Percentiles rank a stretch among this genome's conserved stretches.
Evolutionary conservation across 2,797 vertebrate species (phyloP).

Genomic region (Catamblyrhynchus diadema): DNA sequence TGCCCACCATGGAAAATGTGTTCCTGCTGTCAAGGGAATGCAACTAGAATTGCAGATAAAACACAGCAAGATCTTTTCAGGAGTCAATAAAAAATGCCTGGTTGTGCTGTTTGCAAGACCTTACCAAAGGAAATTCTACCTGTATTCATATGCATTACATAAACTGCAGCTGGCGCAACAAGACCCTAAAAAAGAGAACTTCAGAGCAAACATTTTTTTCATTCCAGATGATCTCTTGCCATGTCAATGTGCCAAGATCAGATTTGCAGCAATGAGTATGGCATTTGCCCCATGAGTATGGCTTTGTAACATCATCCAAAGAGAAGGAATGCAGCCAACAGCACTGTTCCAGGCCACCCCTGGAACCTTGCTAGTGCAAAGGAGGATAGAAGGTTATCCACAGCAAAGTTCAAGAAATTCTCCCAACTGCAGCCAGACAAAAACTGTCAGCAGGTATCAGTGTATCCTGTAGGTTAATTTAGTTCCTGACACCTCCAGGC

Average conservation of each 20-base stretch:
- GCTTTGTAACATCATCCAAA: background rate
- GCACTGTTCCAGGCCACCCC: background rate
- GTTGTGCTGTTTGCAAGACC: background rate
- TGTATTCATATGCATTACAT: background rate
- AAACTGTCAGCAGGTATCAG: background rate
- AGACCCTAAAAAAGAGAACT: background rate
- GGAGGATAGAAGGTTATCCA: background rate
- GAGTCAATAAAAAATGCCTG: background rate
- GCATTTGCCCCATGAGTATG: background rate
- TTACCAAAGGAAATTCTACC: background rate
- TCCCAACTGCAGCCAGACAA: background rate
- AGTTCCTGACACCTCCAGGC: background rate
- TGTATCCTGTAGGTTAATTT: background rate
- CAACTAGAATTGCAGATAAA: background rate
- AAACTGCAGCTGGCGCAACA: background rate
- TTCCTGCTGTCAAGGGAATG: background rate
- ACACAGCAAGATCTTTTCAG: background rate
- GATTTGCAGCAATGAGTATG: background rate
- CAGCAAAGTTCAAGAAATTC: background rate
- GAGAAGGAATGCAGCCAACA: background rate
- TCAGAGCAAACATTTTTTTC: background rate
- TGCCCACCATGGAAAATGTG: accelerated
- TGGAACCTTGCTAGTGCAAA: background rate
- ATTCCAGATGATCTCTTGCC: background rate
- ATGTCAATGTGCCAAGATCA: background rate